phyloP scores from a whole-genome alignment of 2,888 invertebrate genomes.

The Ariolimax columbianus region DNA sequence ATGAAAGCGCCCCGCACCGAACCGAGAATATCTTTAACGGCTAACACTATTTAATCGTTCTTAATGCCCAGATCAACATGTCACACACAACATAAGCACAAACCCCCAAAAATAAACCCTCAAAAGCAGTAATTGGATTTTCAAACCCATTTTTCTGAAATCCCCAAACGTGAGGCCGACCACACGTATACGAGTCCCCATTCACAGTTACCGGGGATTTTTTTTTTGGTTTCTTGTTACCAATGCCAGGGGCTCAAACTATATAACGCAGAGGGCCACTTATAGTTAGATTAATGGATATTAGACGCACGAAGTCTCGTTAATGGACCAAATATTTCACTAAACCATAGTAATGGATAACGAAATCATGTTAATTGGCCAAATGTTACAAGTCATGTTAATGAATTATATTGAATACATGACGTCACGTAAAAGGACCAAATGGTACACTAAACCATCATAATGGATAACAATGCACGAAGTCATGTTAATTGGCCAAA shows the following conservation, averaged over 20 bases:
- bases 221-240: not conserved
- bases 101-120: not conserved
- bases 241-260: not conserved
- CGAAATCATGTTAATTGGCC: too few relatives aligned
- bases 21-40: not conserved
- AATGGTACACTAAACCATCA: too few relatives aligned
- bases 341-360: too few relatives aligned
- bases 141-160: not conserved
- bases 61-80: conserved; percentile 23
- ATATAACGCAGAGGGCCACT: too few relatives aligned
- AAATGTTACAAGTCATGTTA: too few relatives aligned
- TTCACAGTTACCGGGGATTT: not conserved
- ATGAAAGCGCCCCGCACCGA: not conserved
- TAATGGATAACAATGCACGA: too few relatives aligned
- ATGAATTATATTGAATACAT: too few relatives aligned
- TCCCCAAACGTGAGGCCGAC: conserved; percentile 17
- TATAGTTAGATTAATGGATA: too few relatives aligned
- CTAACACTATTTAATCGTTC: conserved; percentile 1
- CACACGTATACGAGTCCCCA: not conserved
- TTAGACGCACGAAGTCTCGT: too few relatives aligned
- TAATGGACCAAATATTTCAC: too few relatives aligned
- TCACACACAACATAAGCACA: conserved; percentile 7
- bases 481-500: too few relatives aligned
- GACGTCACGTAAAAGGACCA: too few relatives aligned
- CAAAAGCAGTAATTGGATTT: conserved; percentile 30